phyloP scores from a whole-genome alignment of 2,888 invertebrate genomes.

The Allolobophora icterica region DNA sequence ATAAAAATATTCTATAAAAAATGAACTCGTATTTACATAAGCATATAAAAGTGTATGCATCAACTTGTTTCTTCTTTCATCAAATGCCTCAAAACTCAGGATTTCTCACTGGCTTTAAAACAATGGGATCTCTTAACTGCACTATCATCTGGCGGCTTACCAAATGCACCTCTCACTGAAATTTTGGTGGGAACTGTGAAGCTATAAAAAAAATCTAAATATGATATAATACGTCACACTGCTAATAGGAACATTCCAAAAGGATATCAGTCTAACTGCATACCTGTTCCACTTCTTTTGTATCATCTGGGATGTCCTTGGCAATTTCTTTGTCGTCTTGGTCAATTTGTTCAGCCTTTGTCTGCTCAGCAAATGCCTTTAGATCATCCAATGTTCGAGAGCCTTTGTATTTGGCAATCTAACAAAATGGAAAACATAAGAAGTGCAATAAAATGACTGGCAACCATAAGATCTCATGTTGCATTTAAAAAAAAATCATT shows the following conservation, averaged over 20 bases:
- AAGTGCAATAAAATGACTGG: no score
- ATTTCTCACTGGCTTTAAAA: neutral
- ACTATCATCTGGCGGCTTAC: neutral
- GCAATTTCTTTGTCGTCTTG: neutral
- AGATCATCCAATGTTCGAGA: neutral
- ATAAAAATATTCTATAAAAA: neutral
- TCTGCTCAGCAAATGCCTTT: neutral
- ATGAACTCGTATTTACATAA: neutral
- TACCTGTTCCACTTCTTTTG: neutral
- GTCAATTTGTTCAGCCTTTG: neutral
- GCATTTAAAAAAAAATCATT: no score
- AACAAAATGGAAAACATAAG: neutral
- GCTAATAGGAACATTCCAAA: neutral
- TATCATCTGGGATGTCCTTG: neutral
- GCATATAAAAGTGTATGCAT: no score
- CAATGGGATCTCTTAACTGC: neutral
- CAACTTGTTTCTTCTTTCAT: neutral
- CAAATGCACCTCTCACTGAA: neutral
- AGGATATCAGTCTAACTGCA: neutral
- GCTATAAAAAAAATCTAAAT: neutral
- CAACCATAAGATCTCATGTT: no score
- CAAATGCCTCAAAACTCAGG: neutral
- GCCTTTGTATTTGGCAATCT: neutral
- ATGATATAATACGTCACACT: neutral
- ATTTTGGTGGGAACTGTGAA: neutral